Percentiles rank a stretch among this genome's conserved stretches.
These are phyloP conservation scores for Onychomys arenicola DNA, from an alignment of 2,797 vertebrate genomes.

Conservation along the genomic window DNA sequence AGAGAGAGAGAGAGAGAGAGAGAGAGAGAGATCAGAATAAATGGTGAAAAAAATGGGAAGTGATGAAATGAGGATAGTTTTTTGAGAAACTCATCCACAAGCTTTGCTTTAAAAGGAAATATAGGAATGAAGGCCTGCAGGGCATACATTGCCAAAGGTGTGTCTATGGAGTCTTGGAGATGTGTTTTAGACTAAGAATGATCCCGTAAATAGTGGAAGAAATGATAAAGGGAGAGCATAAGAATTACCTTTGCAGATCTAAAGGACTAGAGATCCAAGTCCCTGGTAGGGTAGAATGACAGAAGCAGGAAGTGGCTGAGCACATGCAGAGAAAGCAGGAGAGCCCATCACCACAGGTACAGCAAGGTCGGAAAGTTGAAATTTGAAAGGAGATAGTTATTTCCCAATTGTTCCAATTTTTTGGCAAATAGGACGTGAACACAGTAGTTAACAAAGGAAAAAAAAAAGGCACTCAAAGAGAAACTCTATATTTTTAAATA, in stretches of 20 bases:
- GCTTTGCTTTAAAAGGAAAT: background rate
- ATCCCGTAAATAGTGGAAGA: background rate
- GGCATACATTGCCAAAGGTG: background rate
- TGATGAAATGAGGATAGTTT: background rate
- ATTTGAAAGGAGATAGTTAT: background rate
- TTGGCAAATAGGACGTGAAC: background rate
- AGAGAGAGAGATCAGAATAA: background rate
- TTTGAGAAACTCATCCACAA: background rate
- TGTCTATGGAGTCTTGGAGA: background rate
- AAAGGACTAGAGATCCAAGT: background rate
- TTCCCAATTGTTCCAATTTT: background rate
- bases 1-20: background rate
- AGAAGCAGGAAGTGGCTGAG: background rate
- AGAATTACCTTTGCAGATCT: background rate
- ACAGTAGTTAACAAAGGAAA: background rate
- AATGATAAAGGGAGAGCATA: background rate
- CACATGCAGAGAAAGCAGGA: background rate
- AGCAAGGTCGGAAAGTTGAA: background rate
- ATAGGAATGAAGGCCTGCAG: background rate
- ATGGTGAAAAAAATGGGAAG: background rate
- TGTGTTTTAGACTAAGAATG: background rate
- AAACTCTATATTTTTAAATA: background rate
- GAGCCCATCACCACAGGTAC: accelerated
- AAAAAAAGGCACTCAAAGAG: background rate
- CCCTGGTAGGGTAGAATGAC: accelerated